Conservation (phyloP, 92 coral and sea anemone species). For the Blastomussa wellsi region DNA sequence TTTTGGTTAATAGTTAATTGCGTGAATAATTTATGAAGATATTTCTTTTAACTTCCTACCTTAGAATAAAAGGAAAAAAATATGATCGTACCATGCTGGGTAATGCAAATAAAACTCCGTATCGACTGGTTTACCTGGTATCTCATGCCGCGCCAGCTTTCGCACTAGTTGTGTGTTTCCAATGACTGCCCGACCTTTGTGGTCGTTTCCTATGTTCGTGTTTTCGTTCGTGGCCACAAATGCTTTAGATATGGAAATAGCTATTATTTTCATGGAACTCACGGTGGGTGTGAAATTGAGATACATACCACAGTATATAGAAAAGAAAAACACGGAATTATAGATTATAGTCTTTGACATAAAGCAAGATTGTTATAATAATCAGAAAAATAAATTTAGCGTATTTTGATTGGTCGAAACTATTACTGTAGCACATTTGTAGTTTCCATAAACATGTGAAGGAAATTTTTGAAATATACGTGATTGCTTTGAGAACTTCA, state of each 20-base stretch:
- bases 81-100: background rate
- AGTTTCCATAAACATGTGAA: too few species aligned
- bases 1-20: conserved; percentile 1
- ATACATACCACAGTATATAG: too few species aligned
- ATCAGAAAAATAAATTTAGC: too few species aligned
- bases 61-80: background rate
- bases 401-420: too few species aligned
- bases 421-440: background rate
- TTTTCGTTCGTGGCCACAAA: background rate
- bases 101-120: background rate
- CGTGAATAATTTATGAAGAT: background rate
- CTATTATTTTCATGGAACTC: background rate
- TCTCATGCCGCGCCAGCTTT: background rate
- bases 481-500: too few species aligned
- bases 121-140: background rate
- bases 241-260: background rate
- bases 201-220: background rate
- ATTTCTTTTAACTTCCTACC: background rate
- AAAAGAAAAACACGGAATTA: too few species aligned
- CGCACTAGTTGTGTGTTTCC: background rate
- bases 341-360: too few species aligned
- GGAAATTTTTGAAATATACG: too few species aligned
- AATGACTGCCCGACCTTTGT: background rate
- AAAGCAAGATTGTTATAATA: too few species aligned
- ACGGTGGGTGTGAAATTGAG: background rate